These are phyloP conservation scores for Gymnothorax javanicus DNA, from an alignment of 2,797 vertebrate species.

Conservation along the genomic window DNA sequence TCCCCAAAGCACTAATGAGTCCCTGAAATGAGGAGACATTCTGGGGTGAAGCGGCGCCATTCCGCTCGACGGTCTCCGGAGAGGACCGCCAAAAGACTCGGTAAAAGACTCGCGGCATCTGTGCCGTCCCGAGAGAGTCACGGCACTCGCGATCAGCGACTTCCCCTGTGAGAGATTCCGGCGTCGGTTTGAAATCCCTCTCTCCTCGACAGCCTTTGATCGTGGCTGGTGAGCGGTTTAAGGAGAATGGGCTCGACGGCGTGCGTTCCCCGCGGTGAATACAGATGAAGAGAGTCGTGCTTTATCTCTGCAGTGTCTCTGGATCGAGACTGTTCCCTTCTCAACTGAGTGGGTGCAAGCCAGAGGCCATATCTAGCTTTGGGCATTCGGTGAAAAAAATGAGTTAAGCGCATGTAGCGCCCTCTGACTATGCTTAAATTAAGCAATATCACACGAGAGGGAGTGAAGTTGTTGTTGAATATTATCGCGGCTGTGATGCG, in stretches of 20 bases:
- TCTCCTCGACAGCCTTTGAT: conserved; percentile 17
- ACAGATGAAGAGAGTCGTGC: neutral
- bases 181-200: conserved; percentile 1
- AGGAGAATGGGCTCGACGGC: neutral
- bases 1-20: neutral
- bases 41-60: neutral
- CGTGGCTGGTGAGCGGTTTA: conserved; percentile 16
- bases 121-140: neutral
- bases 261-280: neutral
- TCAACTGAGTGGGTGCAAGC: too few species aligned
- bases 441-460: too few species aligned
- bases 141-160: neutral
- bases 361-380: too few species aligned
- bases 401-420: too few species aligned
- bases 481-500: too few species aligned
- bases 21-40: neutral
- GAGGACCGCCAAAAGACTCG: neutral
- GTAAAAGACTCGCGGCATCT: neutral
- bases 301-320: neutral
- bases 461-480: too few species aligned
- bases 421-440: too few species aligned
- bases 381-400: too few species aligned
- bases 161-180: neutral
- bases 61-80: neutral
- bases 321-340: neutral